Percentiles rank a stretch among this genome's conserved stretches.
These are phyloP conservation scores for Siphlonurus alternatus DNA, from an alignment of 2,888 invertebrate species.

Conservation along the genomic window DNA sequence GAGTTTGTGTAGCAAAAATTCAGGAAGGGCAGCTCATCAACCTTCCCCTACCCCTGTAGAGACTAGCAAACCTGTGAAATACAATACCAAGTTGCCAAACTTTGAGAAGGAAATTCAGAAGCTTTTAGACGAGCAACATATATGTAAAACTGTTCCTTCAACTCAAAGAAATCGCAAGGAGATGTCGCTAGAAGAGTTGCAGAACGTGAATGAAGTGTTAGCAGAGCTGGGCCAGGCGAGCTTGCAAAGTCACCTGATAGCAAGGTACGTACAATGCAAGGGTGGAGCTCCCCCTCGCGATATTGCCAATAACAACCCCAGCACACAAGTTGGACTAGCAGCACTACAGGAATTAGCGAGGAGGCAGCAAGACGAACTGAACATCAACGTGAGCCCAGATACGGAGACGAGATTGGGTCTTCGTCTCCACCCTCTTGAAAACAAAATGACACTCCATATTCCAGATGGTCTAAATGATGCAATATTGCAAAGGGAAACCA, in stretches of 20 bases:
- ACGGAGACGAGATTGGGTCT: constrained; percentile 23
- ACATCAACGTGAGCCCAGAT: constrained; percentile 16
- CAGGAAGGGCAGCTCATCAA: not conserved
- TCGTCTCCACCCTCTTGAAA: constrained; percentile 23
- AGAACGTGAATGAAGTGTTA: constrained; percentile 20
- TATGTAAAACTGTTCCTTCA: constrained; percentile 36
- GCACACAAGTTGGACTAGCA: constrained; percentile 46
- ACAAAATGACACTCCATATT: not conserved
- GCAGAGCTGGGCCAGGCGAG: constrained; percentile 17
- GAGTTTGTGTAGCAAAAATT: not conserved
- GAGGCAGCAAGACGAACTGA: constrained; percentile 33
- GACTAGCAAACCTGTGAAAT: not conserved
- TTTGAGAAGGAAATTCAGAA: constrained; percentile 68
- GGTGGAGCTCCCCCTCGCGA: not conserved
- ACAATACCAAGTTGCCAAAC: constrained; percentile 25
- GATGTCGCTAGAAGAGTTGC: constrained; percentile 31
- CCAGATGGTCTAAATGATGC: not conserved
- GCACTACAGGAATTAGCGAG: constrained; percentile 59
- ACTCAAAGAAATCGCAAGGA: constrained; percentile 42
- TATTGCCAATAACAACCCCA: constrained; percentile 10
- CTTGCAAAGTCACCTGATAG: not conserved
- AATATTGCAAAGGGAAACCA: constrained; percentile 27
- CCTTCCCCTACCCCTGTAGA: constrained; percentile 4
- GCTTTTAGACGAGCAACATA: constrained; percentile 52
- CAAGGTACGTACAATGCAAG: constrained; percentile 1